Evolutionary conservation across 2,113 vertebrate species (phyloP).

Genomic region (Poecile atricapillus): DNA sequence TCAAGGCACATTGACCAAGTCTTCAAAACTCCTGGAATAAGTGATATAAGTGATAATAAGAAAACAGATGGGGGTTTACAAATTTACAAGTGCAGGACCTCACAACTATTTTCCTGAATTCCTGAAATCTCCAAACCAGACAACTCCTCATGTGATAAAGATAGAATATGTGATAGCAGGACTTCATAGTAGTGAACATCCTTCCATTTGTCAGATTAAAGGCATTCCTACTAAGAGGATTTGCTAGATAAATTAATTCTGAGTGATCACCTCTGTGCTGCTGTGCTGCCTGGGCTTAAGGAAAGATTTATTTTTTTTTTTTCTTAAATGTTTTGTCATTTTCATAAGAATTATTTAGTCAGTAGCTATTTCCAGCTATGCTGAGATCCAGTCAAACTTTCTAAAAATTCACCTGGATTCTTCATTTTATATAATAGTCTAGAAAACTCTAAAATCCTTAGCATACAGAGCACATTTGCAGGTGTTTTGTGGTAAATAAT

Average conservation of each 20-base stretch:
- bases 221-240: not conserved
- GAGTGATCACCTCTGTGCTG: not conserved
- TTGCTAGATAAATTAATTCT: not conserved
- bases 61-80: not conserved
- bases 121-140: not conserved
- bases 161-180: not conserved
- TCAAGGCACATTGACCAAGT: not conserved
- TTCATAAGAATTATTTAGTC: not conserved
- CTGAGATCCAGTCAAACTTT: not conserved
- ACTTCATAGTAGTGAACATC: not conserved
- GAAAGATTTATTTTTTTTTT: not conserved
- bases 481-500: not conserved
- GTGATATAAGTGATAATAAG: not conserved
- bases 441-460: not conserved
- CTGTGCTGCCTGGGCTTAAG: not conserved
- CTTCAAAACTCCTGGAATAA: not conserved
- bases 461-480: not conserved
- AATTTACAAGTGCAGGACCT: not conserved
- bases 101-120: not conserved
- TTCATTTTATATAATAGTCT: not conserved
- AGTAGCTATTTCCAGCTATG: not conserved
- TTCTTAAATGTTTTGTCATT: not conserved
- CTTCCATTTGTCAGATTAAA: not conserved
- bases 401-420: not conserved
- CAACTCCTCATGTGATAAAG: not conserved